Evolutionary conservation across 2,888 invertebrate species (phyloP).

Genomic region (Polyommatus iphigenia): DNA sequence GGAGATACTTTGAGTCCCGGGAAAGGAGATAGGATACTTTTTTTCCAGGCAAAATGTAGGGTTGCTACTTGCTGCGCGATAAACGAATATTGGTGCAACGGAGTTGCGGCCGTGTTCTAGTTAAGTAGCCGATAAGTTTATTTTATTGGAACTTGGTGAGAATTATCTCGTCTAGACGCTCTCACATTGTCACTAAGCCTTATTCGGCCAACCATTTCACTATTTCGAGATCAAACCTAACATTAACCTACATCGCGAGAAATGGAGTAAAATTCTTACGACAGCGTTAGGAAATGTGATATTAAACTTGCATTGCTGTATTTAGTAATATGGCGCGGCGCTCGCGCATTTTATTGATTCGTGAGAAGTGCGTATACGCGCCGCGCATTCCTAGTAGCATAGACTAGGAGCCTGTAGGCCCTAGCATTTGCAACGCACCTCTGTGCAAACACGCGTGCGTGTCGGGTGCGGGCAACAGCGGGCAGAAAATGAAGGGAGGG

Average conservation of each 20-base stretch:
- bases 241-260: conserved; percentile 19
- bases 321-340: conserved; percentile 33
- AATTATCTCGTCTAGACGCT: not conserved
- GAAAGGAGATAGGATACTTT: no score
- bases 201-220: conserved; percentile 9
- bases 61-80: no score
- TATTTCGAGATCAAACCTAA: conserved; percentile 26
- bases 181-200: not conserved
- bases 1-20: no score
- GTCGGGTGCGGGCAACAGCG: no score
- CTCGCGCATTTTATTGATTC: conserved; percentile 7
- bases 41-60: no score
- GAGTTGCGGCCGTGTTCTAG: no score
- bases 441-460: no score
- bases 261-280: conserved; percentile 16
- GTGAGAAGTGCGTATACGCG: conserved; percentile 10
- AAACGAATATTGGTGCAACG: no score
- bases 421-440: no score
- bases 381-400: not conserved
- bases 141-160: not conserved
- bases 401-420: not conserved
- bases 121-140: not conserved
- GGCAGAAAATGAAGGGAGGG: no score
- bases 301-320: conserved; percentile 22
- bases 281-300: not conserved